phyloP scores from a whole-genome alignment of 2,113 vertebrate genomes.

The Ibidorhyncha struthersii region DNA sequence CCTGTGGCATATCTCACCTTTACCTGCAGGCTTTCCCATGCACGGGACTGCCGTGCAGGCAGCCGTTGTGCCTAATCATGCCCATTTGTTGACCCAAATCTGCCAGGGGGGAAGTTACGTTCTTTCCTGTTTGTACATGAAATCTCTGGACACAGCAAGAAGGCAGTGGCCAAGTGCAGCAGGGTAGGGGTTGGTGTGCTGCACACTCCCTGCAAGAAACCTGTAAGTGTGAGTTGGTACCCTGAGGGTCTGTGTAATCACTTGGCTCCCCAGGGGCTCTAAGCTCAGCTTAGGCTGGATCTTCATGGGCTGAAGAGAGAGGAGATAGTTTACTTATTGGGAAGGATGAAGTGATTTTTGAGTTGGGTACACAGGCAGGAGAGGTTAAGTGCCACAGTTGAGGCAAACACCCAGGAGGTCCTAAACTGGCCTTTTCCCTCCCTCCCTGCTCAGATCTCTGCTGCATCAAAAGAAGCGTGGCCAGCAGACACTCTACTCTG shows the following conservation, averaged over 20 bases:
- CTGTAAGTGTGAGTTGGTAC: neutral
- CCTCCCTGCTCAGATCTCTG: neutral
- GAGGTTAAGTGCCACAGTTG: neutral
- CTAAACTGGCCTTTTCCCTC: neutral
- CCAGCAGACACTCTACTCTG: neutral
- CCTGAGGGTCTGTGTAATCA: rapidly evolving
- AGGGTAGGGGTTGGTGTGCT: rapidly evolving
- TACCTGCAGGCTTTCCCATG: neutral
- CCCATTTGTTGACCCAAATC: neutral
- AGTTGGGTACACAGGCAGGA: neutral
- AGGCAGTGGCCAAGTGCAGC: neutral
- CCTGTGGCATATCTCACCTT: rapidly evolving
- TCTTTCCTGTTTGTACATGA: neutral
- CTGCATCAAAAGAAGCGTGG: neutral
- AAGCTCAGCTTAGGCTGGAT: neutral
- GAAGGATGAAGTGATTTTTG: neutral
- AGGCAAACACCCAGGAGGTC: neutral
- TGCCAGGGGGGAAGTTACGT: rapidly evolving
- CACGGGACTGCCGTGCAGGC: rapidly evolving
- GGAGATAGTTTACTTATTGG: neutral
- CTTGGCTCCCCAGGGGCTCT: neutral
- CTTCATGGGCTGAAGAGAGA: neutral
- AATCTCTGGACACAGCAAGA: slow-evolving; percentile 72
- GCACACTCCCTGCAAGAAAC: rapidly evolving
- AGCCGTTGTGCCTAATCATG: neutral